Conservation (phyloP, 2,888 invertebrate species). For the Cartodere bifasciata region DNA sequence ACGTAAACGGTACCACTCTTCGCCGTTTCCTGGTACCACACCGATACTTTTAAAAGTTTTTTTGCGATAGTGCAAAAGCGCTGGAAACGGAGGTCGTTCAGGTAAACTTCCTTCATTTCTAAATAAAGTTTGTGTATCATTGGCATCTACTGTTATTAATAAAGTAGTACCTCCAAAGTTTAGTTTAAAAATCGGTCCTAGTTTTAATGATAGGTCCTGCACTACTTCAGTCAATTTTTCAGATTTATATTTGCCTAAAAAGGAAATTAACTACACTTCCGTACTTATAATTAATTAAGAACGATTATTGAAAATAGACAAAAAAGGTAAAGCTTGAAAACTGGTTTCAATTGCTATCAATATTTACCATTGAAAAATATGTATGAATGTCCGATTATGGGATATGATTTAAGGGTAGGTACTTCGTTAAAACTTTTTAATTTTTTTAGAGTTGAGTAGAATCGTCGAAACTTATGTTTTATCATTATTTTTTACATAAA, state of each 20-base stretch:
- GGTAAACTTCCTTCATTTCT: conserved; percentile 40
- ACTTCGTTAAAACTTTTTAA: conserved; percentile 20
- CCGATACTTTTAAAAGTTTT: conserved; percentile 37
- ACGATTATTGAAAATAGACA: no score
- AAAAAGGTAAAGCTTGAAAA: conserved; percentile 2
- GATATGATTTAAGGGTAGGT: conserved; percentile 24
- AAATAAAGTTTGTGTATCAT: conserved; percentile 36
- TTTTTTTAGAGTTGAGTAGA: no score
- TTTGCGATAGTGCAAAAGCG: conserved; percentile 37
- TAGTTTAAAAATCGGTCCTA: conserved; percentile 39
- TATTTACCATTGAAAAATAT: conserved; percentile 30
- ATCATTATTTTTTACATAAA: no score
- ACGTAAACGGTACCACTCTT: conserved; percentile 43
- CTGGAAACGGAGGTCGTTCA: conserved; percentile 39
- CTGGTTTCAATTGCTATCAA: neutral
- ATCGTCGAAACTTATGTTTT: no score
- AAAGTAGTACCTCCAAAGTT: conserved; percentile 34
- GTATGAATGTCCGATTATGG: conserved; percentile 30
- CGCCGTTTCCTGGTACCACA: conserved; percentile 44
- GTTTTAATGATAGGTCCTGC: conserved; percentile 29
- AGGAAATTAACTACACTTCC: conserved; percentile 12
- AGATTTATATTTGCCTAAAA: conserved; percentile 29
- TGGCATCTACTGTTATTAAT: conserved; percentile 37
- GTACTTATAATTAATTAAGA: neutral
- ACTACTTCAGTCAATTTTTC: conserved; percentile 36